phyloP scores from a whole-genome alignment of 1,140 invertebrate genomes.

The Neomicropteryx cornuta region DNA sequence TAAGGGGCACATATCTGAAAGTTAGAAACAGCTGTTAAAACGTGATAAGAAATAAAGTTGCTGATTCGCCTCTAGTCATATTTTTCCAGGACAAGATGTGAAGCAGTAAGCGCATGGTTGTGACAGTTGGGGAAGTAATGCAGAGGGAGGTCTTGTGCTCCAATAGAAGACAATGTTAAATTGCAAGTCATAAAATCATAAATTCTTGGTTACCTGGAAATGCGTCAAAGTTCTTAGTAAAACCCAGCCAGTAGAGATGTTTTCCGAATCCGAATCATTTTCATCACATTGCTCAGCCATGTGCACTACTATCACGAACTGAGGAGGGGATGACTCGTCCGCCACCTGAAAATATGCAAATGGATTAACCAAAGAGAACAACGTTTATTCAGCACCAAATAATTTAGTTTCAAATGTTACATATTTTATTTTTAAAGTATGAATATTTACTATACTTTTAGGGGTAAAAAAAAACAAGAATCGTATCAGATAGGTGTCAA shows the following conservation, averaged over 20 bases:
- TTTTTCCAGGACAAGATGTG: too few relatives aligned
- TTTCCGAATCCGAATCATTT: slow-evolving; percentile 42
- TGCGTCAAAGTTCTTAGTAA: slow-evolving; percentile 70
- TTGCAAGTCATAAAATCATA: neutral
- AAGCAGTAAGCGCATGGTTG: too few relatives aligned
- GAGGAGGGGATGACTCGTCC: slow-evolving; percentile 66
- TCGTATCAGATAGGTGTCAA: too few relatives aligned
- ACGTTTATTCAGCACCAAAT: neutral
- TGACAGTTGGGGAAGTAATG: too few relatives aligned
- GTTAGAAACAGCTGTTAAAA: too few relatives aligned
- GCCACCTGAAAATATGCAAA: slow-evolving; percentile 39
- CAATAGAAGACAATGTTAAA: too few relatives aligned
- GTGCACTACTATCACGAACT: slow-evolving; percentile 76
- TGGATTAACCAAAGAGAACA: slow-evolving; percentile 2
- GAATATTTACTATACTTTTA: too few relatives aligned
- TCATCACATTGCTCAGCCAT: slow-evolving; percentile 46
- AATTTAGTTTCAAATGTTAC: neutral
- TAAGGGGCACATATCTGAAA: too few relatives aligned
- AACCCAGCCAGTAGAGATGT: slow-evolving; percentile 72
- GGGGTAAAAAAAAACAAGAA: too few relatives aligned
- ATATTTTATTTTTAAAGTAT: neutral
- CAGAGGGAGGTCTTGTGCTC: too few relatives aligned
- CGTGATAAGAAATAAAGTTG: too few relatives aligned
- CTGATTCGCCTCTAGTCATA: too few relatives aligned
- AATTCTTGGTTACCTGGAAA: slow-evolving; percentile 44